Base-by-base conservation (phyloP, 1,140 invertebrate genomes). In the Archivesica marissinica region DNA sequence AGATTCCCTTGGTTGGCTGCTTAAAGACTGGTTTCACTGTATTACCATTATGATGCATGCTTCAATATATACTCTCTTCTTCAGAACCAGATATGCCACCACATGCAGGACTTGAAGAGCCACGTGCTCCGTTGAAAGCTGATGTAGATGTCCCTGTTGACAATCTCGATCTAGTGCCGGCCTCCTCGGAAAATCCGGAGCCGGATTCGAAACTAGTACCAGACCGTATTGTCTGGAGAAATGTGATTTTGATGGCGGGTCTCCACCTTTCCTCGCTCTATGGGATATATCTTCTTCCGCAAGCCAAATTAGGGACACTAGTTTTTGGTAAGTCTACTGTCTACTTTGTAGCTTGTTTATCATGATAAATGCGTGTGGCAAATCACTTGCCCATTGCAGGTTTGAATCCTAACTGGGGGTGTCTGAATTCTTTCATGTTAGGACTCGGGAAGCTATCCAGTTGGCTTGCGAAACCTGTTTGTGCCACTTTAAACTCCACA, bases 221-320 rank as follows among this genome's bases (percentile, higher is more conserved):
- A 15, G 81, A 87, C 66, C 74, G 96, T 89, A 96, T 98, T 35
- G 98, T 99, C 0, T 99, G 98, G 98, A 96, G 96, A 89, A 99
- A 99, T 93, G 97, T 99, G 13, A 94, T 97, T 7, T 93, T 98
- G 0, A 99, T 99, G 92, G 91, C 94, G 9, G 96, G 96, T 86
- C 95, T 99, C n/a, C 99, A 99, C 94, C 33, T 97, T 17, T 96
- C 96, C 30, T 97, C 97, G 3, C 25, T 99, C 0, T 98, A 98
- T 92, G 98, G 98, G 33, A 88, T 97, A 0, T 98, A 97, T 90
- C 95, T 98, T 0, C 95, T 99, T 15, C 96, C 97, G 11, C 96
- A 96, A 0, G 97, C 97, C 28, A 97, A 97, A 94, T 95, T 96
- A 93, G 91, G 95, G 68, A 99, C 98, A 1, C 94, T 95, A 74